Base-by-base conservation (phyloP, 2,797 vertebrate genomes). In the Cossypha polioptera region DNA sequence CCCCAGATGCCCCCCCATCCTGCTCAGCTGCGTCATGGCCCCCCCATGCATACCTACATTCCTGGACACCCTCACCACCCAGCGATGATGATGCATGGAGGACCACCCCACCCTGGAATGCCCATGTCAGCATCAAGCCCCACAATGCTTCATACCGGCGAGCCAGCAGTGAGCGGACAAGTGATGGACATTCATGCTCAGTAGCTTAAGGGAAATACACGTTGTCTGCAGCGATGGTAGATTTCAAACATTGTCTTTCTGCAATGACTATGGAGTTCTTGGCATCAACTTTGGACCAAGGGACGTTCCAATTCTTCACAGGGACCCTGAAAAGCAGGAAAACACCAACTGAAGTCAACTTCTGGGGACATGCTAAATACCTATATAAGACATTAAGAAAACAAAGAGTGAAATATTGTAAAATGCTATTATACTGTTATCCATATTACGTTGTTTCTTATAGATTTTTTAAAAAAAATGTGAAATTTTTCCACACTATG, bases 361-460 rank as follows among this genome's bases (percentile, higher is more conserved):
- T 98, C 92, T 98, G 98, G 98, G 98, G 98, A 99, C 98, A 99
- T 98, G 98, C 98, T 99, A 98, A 99, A 99, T 99, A 99, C 98
- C 98, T 98, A 98, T 98, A 98, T 99, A 98, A 99, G 99, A 99
- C 99, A 99, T 98, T 98, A 98, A 98, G 98, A 98, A 98, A 99
- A 98, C 98, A 99, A 99, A 99, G 99, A 99, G 98, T 99, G 99
- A 99, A 99, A 98, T 99, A 99, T 99, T 99, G 99, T 99, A 99
- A 99, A 97, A 99, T 99, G 99, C 98, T 99, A 99, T 99, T 99
- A 99, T 99, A 99, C 99, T 99, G 99, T 99, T 99, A 99, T 99
- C 99, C 99, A 99, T 99, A 99, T 99, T 99, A 99, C 98, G 98
- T 99, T 99, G 99, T 99, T 99, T 99, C 99, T 99, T 99, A 99